Conservation (phyloP, 1,140 invertebrate genomes). For the Homalodisca vitripennis region DNA sequence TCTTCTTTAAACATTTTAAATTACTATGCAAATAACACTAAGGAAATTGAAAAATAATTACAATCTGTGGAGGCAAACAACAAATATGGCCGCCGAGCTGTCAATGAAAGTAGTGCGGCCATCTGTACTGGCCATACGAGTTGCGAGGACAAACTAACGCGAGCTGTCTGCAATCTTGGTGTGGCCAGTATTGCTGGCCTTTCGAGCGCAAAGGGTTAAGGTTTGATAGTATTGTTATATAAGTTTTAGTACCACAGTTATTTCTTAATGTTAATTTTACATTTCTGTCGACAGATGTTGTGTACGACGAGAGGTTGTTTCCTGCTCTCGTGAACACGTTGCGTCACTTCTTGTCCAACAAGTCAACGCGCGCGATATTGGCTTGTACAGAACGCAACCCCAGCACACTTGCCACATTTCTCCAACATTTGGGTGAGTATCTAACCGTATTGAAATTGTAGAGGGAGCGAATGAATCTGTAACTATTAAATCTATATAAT, state of each 20-base stretch:
- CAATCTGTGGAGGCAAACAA: no score
- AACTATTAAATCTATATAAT: not conserved
- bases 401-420: conserved; percentile 8
- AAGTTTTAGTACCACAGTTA: no score
- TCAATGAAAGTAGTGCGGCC: no score
- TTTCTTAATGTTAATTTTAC: not conserved
- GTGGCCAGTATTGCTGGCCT: no score
- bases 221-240: no score
- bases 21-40: no score
- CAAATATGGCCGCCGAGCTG: no score
- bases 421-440: not conserved
- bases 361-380: conserved; percentile 14
- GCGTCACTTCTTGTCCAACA: conserved; percentile 3
- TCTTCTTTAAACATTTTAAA: no score
- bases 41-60: not conserved
- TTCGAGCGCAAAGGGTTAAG: no score
- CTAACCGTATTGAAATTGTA: not conserved
- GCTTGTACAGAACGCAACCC: conserved; percentile 32
- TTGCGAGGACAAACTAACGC: no score
- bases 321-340: conserved; percentile 16
- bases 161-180: no score
- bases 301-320: conserved; percentile 27
- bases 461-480: not conserved
- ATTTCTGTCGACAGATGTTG: conserved; percentile 18
- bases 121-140: no score